Evolutionary conservation across 2,797 vertebrate species (phyloP), one percentile per base, ranked within the genome.

Genomic region (Lemur catta): DNA sequence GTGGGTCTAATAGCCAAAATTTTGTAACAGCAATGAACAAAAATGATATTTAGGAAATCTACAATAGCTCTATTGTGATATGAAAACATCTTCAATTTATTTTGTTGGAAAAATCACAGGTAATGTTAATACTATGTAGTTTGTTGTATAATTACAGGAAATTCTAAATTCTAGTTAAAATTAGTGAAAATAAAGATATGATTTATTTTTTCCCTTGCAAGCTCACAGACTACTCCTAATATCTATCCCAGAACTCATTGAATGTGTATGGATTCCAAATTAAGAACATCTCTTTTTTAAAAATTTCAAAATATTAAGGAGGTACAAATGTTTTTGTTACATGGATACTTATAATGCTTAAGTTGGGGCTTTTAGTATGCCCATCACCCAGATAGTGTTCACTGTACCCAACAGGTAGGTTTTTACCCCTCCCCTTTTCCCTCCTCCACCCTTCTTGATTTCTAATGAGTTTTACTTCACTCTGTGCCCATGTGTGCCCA

Each of bases 91-190:
- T 94, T 89, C 14, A 17, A 61, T 65, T 76, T 79, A 33, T 92
- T 69, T 93, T 80, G 15, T 5, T 94, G 18, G 26, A 71, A 93
- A 91, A 91, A 55, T 71, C 14, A 30, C 43, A 92, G 24, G 14
- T 78, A 85, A 91, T 85, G 14, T 9, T 91, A 48, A 93, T 63
- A 50, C 3, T 78, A 57, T 50, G 10, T 76, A 14, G 2, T 79
- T 91, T 92, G 28, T 65, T 95, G 18, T 76, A 6, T 90, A 46
- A 48, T 63, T 91, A 65, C 12, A 91, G 50, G 33, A 95, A 86
- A 91, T 85, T 30, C 22, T 75, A 90, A 80, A 82, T 91, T 95
- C 0, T 24, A 93, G 74, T 67, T 81, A 67, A 86, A 90, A 90
- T 35, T 41, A 78, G 9, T 67, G 48, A 79, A 92, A 91, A 92